Conservation (phyloP, 1,140 invertebrate species). For the Ips typographus region DNA sequence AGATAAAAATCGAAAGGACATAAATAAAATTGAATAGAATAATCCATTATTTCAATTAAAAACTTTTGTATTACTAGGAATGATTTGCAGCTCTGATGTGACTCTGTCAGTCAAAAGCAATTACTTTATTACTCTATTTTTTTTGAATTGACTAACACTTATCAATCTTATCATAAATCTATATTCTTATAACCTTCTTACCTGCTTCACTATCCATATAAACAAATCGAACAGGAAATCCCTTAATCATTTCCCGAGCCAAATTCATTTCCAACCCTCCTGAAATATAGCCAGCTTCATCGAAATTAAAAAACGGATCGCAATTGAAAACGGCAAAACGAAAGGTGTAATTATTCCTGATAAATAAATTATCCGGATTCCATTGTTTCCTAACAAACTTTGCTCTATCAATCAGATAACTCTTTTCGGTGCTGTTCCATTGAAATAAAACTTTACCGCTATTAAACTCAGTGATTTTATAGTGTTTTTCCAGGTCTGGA, state of each 20-base stretch:
- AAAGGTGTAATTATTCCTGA: conserved; percentile 3
- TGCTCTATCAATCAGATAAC: neutral
- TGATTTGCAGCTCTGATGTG: too few relatives aligned
- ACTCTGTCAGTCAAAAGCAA: too few relatives aligned
- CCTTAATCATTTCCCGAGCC: neutral
- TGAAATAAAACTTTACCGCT: conserved; percentile 9
- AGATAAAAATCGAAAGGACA: too few relatives aligned
- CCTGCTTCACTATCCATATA: too few relatives aligned
- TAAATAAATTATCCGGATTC: conserved; percentile 3
- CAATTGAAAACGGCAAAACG: conserved; percentile 18
- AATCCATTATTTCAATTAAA: too few relatives aligned
- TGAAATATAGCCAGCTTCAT: neutral
- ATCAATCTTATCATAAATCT: too few relatives aligned
- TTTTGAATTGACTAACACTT: too few relatives aligned
- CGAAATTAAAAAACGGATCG: conserved; percentile 6
- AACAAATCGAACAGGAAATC: conserved; percentile 2
- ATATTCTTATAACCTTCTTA: too few relatives aligned
- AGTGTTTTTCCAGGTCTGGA: neutral
- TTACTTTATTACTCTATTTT: too few relatives aligned
- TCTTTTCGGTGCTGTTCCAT: neutral
- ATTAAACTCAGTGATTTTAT: neutral
- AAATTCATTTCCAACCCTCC: neutral
- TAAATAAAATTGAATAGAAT: too few relatives aligned
- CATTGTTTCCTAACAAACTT: neutral
- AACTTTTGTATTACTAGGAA: too few relatives aligned